Conservation (phyloP, 2,113 vertebrate species). For the Scophthalmus maximus region DNA sequence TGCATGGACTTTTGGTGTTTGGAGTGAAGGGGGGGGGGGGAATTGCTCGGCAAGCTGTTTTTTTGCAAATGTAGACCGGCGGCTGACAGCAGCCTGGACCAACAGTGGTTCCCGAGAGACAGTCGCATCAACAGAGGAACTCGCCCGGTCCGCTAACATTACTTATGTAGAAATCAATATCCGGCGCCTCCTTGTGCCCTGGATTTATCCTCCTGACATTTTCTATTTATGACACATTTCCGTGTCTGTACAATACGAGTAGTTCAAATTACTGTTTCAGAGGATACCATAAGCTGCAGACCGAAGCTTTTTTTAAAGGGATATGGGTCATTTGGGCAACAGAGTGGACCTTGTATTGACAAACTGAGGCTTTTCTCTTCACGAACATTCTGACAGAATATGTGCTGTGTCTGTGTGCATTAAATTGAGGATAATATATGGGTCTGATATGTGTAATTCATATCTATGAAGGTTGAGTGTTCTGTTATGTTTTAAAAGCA, state of each 20-base stretch:
- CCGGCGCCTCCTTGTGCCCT: slow-evolving; percentile 18
- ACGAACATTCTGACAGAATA: no score
- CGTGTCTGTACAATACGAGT: slow-evolving; percentile 20
- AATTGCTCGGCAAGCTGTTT: slow-evolving; percentile 2
- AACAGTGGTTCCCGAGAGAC: slow-evolving; percentile 49
- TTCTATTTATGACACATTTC: slow-evolving; percentile 50
- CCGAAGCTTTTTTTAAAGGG: background rate
- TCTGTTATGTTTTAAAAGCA: background rate
- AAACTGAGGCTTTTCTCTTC: background rate
- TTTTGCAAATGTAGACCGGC: slow-evolving; percentile 29
- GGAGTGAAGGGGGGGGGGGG: background rate
- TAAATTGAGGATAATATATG: slow-evolving; percentile 1
- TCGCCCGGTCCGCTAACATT: slow-evolving; percentile 46
- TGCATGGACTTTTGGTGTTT: slow-evolving; percentile 22
- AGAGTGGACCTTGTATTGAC: slow-evolving; percentile 4
- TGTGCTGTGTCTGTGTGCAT: no score
- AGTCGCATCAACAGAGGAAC: slow-evolving; percentile 46
- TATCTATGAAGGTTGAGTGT: background rate
- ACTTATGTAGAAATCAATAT: slow-evolving; percentile 76
- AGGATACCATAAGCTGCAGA: slow-evolving; percentile 9
- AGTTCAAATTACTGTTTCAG: slow-evolving; percentile 36
- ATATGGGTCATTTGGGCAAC: background rate
- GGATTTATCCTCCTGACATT: slow-evolving; percentile 72
- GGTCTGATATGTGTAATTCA: no score
- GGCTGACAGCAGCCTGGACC: slow-evolving; percentile 46